Conservation (phyloP, 2,113 vertebrate species). For the Xenopus laevis region DNA sequence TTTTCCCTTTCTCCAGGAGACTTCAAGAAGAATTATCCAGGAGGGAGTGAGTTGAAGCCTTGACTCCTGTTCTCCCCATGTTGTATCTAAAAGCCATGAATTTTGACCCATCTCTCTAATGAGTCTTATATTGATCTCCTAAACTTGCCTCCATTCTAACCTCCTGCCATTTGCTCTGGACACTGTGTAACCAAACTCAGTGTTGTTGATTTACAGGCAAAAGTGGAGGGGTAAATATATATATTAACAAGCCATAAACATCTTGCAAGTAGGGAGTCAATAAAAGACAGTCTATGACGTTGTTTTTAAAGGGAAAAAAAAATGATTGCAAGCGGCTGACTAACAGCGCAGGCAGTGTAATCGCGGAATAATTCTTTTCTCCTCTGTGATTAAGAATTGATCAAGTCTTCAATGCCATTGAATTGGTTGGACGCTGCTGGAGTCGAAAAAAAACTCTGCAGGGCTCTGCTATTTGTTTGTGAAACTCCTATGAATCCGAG, state of each 20-base stretch:
- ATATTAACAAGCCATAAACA: conserved; percentile 87
- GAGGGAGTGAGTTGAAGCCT: conserved; percentile 65
- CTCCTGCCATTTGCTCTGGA: conserved; percentile 79
- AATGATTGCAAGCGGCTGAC: conserved; percentile 74
- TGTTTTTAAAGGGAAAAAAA: conserved; percentile 62
- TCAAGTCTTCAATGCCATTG: conserved; percentile 83
- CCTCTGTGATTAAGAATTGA: conserved; percentile 90
- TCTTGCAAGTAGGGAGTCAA: conserved; percentile 81
- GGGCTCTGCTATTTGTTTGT: conserved; percentile 89
- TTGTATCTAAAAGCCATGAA: conserved; percentile 81
- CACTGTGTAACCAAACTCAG: conserved; percentile 84
- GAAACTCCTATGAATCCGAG: conserved; percentile 95
- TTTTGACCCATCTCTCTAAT: conserved; percentile 91
- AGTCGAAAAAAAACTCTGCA: conserved; percentile 80
- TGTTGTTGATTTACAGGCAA: conserved; percentile 83
- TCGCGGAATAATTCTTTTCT: conserved; percentile 76
- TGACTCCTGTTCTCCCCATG: conserved; percentile 74
- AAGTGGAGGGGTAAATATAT: conserved; percentile 84
- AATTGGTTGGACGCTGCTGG: conserved; percentile 79
- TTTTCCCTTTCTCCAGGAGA: conserved; percentile 61
- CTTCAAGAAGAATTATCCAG: conserved; percentile 62
- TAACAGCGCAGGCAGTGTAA: conserved; percentile 77
- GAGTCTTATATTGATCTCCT: conserved; percentile 84
- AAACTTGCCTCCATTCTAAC: conserved; percentile 81
- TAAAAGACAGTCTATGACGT: conserved; percentile 77